Evolutionary conservation across 2,888 invertebrate species (phyloP).

Genomic region (Drosophila subquinaria): DNA sequence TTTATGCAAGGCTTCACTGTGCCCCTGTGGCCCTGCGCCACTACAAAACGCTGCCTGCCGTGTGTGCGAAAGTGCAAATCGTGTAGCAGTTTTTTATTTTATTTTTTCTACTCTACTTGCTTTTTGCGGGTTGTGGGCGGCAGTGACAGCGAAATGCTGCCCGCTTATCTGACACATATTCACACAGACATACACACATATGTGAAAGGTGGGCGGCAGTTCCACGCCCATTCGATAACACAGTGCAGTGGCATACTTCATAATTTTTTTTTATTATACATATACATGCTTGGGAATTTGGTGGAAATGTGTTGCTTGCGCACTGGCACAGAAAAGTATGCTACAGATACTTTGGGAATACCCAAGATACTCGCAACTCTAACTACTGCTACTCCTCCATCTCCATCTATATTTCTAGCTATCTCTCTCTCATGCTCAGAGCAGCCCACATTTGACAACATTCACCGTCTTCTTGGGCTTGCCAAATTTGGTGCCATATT

Average conservation of each 20-base stretch:
- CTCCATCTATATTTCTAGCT: background rate
- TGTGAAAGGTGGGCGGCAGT: conserved; percentile 16
- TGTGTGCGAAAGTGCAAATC: conserved; percentile 70
- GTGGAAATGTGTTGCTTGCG: conserved; percentile 35
- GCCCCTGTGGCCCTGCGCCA: background rate
- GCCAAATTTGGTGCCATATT: conserved; percentile 80
- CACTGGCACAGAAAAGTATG: conserved; percentile 46
- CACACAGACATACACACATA: conserved; percentile 7
- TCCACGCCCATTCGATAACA: conserved; percentile 62
- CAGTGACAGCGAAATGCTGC: conserved; percentile 66
- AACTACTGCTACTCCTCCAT: background rate
- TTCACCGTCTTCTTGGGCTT: conserved; percentile 67
- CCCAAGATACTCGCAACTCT: conserved; percentile 7
- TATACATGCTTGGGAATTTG: conserved; percentile 43
- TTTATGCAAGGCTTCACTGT: conserved; percentile 45
- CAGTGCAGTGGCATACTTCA: conserved; percentile 58
- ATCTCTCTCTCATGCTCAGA: background rate
- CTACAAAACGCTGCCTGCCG: background rate
- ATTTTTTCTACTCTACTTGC: conserved; percentile 1
- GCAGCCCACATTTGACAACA: conserved; percentile 48
- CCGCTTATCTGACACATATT: conserved; percentile 71
- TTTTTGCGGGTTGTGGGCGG: conserved; percentile 23
- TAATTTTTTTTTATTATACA: conserved; percentile 58
- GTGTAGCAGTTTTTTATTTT: conserved; percentile 42
- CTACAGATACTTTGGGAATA: conserved; percentile 26